Conservation (phyloP, 2,797 vertebrate species). For the Poeciliopsis turneri region DNA sequence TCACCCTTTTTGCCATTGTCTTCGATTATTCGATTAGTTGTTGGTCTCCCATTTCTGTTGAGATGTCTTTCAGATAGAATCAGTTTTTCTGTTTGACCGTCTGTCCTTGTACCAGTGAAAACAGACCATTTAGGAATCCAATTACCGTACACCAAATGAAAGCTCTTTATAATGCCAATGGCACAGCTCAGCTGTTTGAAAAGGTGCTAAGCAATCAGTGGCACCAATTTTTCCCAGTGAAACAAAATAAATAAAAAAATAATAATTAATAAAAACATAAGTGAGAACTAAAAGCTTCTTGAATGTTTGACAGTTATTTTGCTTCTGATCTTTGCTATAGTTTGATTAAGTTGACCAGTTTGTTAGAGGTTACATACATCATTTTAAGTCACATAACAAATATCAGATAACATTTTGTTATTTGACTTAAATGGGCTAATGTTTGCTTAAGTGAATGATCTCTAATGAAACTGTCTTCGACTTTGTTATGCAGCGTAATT, state of each 20-base stretch:
- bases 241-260: background rate
- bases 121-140: background rate
- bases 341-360: background rate
- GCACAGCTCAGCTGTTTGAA: background rate
- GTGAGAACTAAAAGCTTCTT: background rate
- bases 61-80: background rate
- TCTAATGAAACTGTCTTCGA: background rate
- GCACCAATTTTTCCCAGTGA: background rate
- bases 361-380: background rate
- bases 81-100: background rate
- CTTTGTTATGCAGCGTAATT: background rate
- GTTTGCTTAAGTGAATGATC: background rate
- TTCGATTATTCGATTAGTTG: background rate
- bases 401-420: background rate
- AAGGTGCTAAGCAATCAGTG: background rate
- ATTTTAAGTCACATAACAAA: background rate
- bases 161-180: background rate
- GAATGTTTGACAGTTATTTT: background rate
- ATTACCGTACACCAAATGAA: background rate
- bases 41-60: background rate
- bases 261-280: background rate
- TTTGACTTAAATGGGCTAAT: background rate
- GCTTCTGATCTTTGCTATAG: background rate
- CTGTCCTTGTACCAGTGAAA: background rate
- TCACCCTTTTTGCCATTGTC: background rate